phyloP scores from a whole-genome alignment of 2,113 vertebrate species.

The Clarias gariepinus region DNA sequence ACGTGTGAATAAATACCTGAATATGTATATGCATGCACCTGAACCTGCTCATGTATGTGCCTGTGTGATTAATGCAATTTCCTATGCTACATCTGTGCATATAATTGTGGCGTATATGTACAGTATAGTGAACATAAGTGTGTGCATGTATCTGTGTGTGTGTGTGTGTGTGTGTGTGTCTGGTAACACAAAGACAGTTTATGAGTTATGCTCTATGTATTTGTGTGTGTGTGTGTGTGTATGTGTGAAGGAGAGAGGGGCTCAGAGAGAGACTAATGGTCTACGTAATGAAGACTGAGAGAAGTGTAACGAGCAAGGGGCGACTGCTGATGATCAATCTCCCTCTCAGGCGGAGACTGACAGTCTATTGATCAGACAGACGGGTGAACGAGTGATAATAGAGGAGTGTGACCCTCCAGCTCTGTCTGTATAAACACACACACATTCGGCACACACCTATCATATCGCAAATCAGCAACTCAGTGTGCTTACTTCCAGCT shows the following conservation, averaged over 20 bases:
- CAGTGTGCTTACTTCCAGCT: background rate
- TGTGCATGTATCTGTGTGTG: background rate
- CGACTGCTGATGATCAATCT: slow-evolving; percentile 71
- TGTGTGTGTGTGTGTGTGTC: slow-evolving; percentile 1
- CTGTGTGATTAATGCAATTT: background rate
- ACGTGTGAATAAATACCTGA: background rate
- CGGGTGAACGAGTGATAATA: slow-evolving; percentile 45
- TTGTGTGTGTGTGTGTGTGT: slow-evolving; percentile 5
- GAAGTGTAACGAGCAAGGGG: slow-evolving; percentile 60
- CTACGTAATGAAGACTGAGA: slow-evolving; percentile 67
- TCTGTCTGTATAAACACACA: slow-evolving; percentile 13
- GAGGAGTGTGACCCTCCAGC: slow-evolving; percentile 23
- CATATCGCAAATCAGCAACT: background rate
- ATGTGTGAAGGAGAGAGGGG: background rate
- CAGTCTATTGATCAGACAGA: slow-evolving; percentile 67
- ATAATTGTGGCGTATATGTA: background rate
- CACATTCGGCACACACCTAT: slow-evolving; percentile 10
- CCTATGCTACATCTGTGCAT: background rate
- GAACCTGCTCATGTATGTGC: background rate
- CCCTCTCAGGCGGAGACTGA: slow-evolving; percentile 65
- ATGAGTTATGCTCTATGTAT: background rate
- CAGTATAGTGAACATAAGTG: background rate
- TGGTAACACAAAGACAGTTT: too few species aligned
- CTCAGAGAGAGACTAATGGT: slow-evolving; percentile 64
- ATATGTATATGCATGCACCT: background rate